Evolutionary conservation across 2,797 vertebrate species (phyloP).

Genomic region (Philypnodon macrostomus): DNA sequence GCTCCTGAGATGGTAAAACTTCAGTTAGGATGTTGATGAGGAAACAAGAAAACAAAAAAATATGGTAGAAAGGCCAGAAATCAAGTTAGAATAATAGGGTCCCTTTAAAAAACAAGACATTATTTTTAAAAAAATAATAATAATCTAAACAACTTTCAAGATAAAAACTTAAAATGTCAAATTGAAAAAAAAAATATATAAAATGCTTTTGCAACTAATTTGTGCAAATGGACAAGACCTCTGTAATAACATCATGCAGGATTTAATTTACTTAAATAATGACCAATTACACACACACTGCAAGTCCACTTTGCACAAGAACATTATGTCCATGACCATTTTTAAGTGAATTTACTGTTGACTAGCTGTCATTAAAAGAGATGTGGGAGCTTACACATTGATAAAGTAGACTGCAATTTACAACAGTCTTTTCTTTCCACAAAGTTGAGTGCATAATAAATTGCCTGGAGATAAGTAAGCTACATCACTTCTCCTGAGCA

Average conservation of each 20-base stretch:
- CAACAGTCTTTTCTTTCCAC: conserved; percentile 15
- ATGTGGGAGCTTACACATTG: conserved; percentile 6
- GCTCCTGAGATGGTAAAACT: too few relatives aligned
- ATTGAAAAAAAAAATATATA: too few relatives aligned
- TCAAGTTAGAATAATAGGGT: too few relatives aligned
- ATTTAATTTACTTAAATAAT: not conserved
- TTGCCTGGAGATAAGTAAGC: conserved; percentile 26
- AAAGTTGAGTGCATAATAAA: conserved; percentile 30
- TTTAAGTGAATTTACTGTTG: conserved; percentile 4
- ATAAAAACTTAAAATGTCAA: too few relatives aligned
- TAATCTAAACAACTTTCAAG: too few relatives aligned
- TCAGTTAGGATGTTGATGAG: too few relatives aligned
- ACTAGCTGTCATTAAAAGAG: conserved; percentile 17
- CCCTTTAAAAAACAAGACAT: too few relatives aligned
- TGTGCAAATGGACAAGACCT: too few relatives aligned
- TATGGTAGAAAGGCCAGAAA: too few relatives aligned
- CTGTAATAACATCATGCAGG: not conserved
- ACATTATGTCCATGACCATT: not conserved
- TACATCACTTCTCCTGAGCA: conserved; percentile 28
- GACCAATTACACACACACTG: not conserved
- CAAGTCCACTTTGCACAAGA: conserved; percentile 4
- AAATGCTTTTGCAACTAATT: too few relatives aligned
- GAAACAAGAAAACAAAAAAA: too few relatives aligned
- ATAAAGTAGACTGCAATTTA: conserved; percentile 21
- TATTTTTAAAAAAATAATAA: too few relatives aligned